phyloP scores from a whole-genome alignment of 2,888 invertebrate genomes.

The Adineta ricciae region DNA sequence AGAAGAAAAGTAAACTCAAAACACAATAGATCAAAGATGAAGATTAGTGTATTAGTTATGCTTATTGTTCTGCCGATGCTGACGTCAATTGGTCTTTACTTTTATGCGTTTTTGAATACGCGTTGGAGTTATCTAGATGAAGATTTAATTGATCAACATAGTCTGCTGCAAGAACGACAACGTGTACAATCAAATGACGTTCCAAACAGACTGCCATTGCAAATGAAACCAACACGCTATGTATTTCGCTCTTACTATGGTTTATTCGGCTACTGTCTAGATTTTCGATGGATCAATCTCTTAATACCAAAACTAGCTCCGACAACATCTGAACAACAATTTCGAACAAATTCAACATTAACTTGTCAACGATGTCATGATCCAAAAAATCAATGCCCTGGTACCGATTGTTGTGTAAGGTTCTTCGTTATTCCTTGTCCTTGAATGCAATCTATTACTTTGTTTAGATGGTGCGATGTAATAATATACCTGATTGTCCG shows the following conservation, averaged over 20 bases:
- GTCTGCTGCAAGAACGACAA: background rate
- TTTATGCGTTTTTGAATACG: background rate
- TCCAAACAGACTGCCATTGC: background rate
- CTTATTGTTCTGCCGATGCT: background rate
- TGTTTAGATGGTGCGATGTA: background rate
- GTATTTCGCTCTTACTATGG: background rate
- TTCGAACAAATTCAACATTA: background rate
- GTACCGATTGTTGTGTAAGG: background rate
- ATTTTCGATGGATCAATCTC: constrained; percentile 13
- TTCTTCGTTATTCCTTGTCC: background rate
- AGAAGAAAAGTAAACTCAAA: background rate
- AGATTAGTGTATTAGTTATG: background rate
- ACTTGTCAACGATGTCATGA: background rate
- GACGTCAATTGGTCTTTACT: background rate
- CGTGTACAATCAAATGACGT: background rate
- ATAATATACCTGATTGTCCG: constrained; percentile 5
- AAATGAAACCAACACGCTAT: background rate
- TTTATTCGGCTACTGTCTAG: background rate
- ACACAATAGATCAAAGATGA: background rate
- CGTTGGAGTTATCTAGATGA: background rate
- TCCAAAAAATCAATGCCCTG: background rate
- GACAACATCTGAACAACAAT: background rate
- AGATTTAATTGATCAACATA: background rate
- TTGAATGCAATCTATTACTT: background rate
- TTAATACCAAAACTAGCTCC: background rate